phyloP scores from a whole-genome alignment of 2,888 invertebrate species.

The Agrotis ipsilon region DNA sequence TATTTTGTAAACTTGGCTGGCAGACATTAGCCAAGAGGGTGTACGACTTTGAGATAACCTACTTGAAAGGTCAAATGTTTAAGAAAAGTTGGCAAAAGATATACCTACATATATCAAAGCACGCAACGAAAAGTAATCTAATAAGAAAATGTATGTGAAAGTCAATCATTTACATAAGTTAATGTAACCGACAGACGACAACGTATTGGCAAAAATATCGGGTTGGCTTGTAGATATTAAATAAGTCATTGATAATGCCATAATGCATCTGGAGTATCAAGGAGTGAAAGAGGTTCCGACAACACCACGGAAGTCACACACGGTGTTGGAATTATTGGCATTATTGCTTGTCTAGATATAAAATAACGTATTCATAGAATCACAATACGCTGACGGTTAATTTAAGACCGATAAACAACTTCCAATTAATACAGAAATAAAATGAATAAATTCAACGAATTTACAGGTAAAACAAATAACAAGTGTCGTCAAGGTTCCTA shows the following conservation, averaged over 20 bases:
- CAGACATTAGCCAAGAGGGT: neutral
- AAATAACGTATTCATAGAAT: neutral
- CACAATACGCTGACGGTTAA: neutral
- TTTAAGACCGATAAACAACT: neutral
- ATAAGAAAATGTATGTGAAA: constrained; percentile 5
- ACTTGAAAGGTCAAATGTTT: constrained; percentile 1
- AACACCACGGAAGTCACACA: neutral
- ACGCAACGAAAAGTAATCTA: constrained; percentile 3
- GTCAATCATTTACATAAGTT: constrained; percentile 1
- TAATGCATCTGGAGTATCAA: too few relatives aligned
- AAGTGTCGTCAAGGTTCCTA: constrained; percentile 53
- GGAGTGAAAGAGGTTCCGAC: neutral
- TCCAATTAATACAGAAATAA: constrained; percentile 10
- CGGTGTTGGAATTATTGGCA: neutral
- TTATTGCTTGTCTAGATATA: neutral
- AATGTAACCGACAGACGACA: too few relatives aligned
- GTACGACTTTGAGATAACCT: constrained; percentile 16
- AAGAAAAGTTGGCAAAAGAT: constrained; percentile 18
- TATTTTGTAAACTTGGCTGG: neutral
- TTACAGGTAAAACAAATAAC: constrained; percentile 36
- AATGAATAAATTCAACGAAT: constrained; percentile 13
- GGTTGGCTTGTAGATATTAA: neutral
- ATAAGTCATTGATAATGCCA: neutral
- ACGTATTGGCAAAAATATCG: neutral
- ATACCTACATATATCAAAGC: neutral